Evolutionary conservation across 2,888 invertebrate genomes (phyloP).

Genomic region (Leptodirus hochenwartii): DNA sequence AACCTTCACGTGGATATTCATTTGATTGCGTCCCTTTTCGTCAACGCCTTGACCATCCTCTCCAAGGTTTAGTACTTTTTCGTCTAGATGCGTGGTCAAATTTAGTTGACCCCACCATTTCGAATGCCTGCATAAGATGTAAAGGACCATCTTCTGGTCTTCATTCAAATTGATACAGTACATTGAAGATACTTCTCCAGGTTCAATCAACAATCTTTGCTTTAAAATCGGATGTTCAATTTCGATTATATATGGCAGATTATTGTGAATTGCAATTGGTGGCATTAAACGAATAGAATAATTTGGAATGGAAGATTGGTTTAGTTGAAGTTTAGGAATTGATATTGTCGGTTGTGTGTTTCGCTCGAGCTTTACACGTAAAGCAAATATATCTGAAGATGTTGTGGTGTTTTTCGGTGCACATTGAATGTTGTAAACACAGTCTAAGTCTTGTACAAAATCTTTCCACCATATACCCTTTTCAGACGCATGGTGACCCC

Average conservation of each 20-base stretch:
- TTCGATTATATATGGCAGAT: slow-evolving; percentile 53
- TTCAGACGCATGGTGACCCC: slow-evolving; percentile 49
- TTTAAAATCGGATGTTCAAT: slow-evolving; percentile 32
- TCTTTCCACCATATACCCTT: slow-evolving; percentile 70
- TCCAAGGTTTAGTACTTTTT: slow-evolving; percentile 25
- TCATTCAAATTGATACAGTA: slow-evolving; percentile 41
- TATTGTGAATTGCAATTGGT: slow-evolving; percentile 56
- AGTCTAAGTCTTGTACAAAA: slow-evolving; percentile 44
- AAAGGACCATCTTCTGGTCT: slow-evolving; percentile 31
- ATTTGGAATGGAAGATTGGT: slow-evolving; percentile 37
- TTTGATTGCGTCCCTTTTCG: slow-evolving; percentile 38
- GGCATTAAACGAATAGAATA: slow-evolving; percentile 53
- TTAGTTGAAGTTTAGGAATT: too few species aligned
- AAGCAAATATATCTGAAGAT: slow-evolving; percentile 42
- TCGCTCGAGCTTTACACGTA: slow-evolving; percentile 35
- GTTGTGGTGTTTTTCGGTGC: slow-evolving; percentile 40
- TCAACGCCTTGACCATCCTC: slow-evolving; percentile 50
- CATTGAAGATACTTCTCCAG: slow-evolving; percentile 50
- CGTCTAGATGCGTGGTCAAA: slow-evolving; percentile 43
- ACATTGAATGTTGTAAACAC: slow-evolving; percentile 48
- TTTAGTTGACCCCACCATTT: slow-evolving; percentile 56
- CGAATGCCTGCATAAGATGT: slow-evolving; percentile 42
- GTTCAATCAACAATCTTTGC: slow-evolving; percentile 46
- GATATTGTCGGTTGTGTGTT: too few species aligned
- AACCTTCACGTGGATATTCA: slow-evolving; percentile 47